Percentiles rank a stretch among this genome's conserved stretches.
Conservation (phyloP, 1,140 invertebrate species). For the Phymastichus coffea region DNA sequence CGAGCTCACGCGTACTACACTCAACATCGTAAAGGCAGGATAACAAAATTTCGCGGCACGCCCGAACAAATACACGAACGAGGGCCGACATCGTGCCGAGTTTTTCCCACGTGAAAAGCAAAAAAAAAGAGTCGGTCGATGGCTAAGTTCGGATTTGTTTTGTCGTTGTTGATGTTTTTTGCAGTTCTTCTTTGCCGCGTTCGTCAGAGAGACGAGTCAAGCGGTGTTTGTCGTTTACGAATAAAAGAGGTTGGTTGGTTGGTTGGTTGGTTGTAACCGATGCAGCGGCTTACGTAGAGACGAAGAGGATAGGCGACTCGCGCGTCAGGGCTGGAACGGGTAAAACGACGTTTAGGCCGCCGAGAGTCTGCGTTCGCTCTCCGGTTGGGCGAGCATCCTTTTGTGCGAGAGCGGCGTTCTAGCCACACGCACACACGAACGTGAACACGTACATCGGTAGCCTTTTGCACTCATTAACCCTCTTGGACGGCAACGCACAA, state of each 20-base stretch:
- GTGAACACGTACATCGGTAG: no score
- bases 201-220: background rate
- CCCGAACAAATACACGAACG: no score
- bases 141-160: no score
- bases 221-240: conserved; percentile 2
- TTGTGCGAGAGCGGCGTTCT: background rate
- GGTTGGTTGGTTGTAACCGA: background rate
- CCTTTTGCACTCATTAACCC: conserved; percentile 27
- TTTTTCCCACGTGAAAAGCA: no score
- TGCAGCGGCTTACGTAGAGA: background rate
- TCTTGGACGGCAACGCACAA: conserved; percentile 23
- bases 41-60: no score
- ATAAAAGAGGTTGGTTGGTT: background rate
- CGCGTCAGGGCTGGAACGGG: background rate
- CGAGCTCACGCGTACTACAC: no score
- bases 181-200: no score
- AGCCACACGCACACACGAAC: background rate
- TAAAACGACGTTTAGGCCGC: conserved; percentile 1
- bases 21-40: no score
- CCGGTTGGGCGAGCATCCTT: background rate
- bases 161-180: no score
- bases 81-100: no score
- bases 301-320: background rate
- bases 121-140: no score
- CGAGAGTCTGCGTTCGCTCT: no score